Evolutionary conservation across 2,113 vertebrate species (phyloP).

Genomic region (Serilophus lunatus): DNA sequence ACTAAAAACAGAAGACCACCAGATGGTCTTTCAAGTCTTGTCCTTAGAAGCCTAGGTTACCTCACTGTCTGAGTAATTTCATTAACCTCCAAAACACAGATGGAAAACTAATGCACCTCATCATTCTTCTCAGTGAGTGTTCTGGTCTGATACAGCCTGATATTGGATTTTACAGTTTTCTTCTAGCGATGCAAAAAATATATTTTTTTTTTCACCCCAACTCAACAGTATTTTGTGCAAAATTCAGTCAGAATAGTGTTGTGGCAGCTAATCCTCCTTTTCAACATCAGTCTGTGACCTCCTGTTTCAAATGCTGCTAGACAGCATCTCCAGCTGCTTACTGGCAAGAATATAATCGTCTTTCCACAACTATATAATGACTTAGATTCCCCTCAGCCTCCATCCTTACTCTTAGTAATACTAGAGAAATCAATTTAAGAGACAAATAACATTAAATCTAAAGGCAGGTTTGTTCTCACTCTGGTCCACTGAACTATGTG

Average conservation of each 20-base stretch:
- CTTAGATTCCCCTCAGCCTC: neutral
- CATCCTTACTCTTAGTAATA: neutral
- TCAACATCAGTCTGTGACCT: neutral
- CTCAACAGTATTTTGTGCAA: neutral
- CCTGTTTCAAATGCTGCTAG: neutral
- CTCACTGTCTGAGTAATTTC: slow-evolving; percentile 22
- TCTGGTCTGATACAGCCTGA: neutral
- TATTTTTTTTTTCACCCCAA: fast-evolving
- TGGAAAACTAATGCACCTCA: neutral
- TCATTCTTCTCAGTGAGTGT: neutral
- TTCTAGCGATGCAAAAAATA: neutral
- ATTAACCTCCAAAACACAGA: slow-evolving; percentile 35
- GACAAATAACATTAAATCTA: neutral
- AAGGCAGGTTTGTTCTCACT: neutral
- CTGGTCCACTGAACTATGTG: neutral
- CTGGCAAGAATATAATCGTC: neutral
- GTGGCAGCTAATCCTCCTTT: neutral
- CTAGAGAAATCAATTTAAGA: neutral
- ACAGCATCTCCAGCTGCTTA: slow-evolving; percentile 20
- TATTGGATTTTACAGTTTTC: neutral
- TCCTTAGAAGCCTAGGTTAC: slow-evolving; percentile 34
- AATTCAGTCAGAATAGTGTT: neutral
- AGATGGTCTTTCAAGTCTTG: slow-evolving; percentile 39
- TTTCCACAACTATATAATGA: neutral
- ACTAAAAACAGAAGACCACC: slow-evolving; percentile 40